A percentile compares a stretch with the other conserved stretches of the same genome.
Evolutionary conservation across 2,113 vertebrate species (phyloP).

Genomic region (Pachyramphus minor): DNA sequence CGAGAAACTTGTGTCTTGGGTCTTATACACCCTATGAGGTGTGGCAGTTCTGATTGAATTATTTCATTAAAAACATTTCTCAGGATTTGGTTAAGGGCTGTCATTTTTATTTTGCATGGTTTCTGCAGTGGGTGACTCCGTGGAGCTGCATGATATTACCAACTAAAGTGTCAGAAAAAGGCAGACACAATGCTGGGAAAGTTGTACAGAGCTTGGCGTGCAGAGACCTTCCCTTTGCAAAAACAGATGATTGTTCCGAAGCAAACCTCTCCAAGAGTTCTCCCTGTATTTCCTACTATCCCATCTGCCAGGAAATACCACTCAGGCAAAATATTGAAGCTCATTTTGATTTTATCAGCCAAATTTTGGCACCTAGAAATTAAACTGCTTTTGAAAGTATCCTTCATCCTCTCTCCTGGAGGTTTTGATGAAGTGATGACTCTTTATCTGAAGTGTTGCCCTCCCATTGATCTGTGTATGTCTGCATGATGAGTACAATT

Average conservation of each 20-base stretch:
- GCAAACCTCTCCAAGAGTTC: neutral
- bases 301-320: neutral
- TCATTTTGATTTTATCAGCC: neutral
- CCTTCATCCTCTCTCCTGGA: neutral
- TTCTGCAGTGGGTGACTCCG: neutral
- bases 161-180: neutral
- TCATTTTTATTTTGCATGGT: neutral
- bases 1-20: neutral
- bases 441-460: neutral
- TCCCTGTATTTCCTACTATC: neutral
- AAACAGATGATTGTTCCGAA: neutral
- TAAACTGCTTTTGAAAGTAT: neutral
- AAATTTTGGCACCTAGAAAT: neutral
- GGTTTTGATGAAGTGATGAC: neutral
- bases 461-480: neutral
- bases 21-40: neutral
- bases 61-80: neutral
- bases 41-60: neutral
- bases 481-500: neutral
- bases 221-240: neutral
- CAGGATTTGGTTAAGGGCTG: neutral
- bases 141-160: neutral
- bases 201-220: neutral
- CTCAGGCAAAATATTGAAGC: neutral
- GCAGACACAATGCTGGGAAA: rapidly evolving